These are phyloP conservation scores for Eupithecia subumbrata DNA, from an alignment of 2,888 invertebrate species.

Conservation along the genomic window DNA sequence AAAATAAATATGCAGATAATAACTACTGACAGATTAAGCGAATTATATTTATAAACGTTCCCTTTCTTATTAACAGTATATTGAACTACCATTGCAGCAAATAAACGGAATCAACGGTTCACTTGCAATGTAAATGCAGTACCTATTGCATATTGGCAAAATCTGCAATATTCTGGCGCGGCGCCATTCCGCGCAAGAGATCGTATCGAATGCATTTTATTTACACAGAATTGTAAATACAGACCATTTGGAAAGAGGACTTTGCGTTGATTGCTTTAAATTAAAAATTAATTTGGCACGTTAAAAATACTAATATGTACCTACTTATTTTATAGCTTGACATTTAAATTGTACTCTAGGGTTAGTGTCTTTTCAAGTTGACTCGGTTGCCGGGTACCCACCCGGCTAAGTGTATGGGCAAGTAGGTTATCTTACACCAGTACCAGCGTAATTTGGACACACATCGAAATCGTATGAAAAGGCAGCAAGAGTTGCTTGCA, in stretches of 20 bases:
- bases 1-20: neutral
- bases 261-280: neutral
- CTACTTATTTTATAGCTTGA: neutral
- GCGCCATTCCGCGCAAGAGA: neutral
- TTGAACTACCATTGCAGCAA: neutral
- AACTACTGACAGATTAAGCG: neutral
- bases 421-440: too few relatives aligned
- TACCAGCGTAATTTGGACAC: too few relatives aligned
- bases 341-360: too few relatives aligned
- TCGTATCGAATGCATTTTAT: neutral
- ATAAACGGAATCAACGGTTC: neutral
- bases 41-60: neutral
- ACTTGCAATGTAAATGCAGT: neutral
- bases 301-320: neutral
- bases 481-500: neutral
- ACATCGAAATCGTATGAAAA: too few relatives aligned
- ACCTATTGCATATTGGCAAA: slow-evolving; percentile 5
- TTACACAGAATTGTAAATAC: neutral
- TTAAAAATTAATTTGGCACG: neutral
- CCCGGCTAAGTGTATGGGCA: too few relatives aligned
- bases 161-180: neutral
- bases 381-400: too few relatives aligned
- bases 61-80: neutral
- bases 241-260: neutral
- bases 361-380: too few relatives aligned